Conservation (phyloP, 1,140 invertebrate species). For the Hormaphis cornu region DNA sequence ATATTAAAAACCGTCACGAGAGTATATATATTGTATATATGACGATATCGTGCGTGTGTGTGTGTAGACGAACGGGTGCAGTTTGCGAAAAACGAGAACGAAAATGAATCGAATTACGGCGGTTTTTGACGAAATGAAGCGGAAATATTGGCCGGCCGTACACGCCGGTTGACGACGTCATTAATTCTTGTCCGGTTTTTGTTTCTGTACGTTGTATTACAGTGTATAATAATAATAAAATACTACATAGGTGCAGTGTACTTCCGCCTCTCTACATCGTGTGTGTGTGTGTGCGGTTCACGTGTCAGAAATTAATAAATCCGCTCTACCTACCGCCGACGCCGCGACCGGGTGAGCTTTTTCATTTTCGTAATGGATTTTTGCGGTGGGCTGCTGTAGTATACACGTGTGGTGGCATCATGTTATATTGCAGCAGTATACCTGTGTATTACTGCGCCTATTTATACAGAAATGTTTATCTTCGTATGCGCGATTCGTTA, state of each 20-base stretch:
- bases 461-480: too few species aligned
- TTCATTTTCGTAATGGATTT: conserved; percentile 29
- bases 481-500: too few species aligned
- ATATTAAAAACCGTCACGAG: conserved; percentile 21
- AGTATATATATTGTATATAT: not conserved
- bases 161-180: conserved; percentile 23
- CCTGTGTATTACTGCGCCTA: too few species aligned
- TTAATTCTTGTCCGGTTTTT: conserved; percentile 30
- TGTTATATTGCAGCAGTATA: too few species aligned
- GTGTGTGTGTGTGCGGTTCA: not conserved
- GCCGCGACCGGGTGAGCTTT: conserved; percentile 12
- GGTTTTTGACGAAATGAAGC: conserved; percentile 31
- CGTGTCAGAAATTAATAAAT: conserved; percentile 33
- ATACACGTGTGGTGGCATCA: too few species aligned
- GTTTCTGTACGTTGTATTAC: not conserved
- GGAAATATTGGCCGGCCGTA: conserved; percentile 20
- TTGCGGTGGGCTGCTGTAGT: not conserved
- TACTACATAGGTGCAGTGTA: too few species aligned
- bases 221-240: too few species aligned
- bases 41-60: not conserved
- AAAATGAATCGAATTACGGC: conserved; percentile 26
- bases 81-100: not conserved
- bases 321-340: not conserved
- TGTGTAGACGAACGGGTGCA: not conserved
- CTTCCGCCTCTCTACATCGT: not conserved